A percentile compares a stretch with the other conserved stretches of the same genome.
These are phyloP conservation scores for Taurulus bubalis DNA, from an alignment of 2,113 vertebrate species.

Conservation along the genomic window DNA sequence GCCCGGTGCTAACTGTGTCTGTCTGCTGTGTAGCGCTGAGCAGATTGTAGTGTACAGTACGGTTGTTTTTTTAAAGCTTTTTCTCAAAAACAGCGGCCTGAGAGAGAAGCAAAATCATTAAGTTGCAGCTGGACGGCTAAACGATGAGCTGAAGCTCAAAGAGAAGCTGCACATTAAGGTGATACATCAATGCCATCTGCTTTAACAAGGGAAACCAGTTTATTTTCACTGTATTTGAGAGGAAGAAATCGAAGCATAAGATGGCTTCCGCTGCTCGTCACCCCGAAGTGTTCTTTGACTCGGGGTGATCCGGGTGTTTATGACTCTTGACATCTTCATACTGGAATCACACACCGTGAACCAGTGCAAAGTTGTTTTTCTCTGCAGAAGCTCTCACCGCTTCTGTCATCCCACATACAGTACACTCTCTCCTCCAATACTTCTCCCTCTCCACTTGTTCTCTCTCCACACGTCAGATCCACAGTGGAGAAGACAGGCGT, in stretches of 20 bases:
- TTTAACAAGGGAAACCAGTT: not conserved
- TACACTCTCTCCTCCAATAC: constrained; percentile 23
- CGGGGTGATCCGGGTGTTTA: constrained; percentile 17
- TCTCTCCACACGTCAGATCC: constrained; percentile 41
- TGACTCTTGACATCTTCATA: constrained; percentile 53
- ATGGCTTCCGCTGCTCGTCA: not conserved
- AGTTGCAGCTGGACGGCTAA: not conserved
- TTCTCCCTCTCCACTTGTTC: constrained; percentile 33
- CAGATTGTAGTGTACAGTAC: too few relatives aligned
- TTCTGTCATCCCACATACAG: constrained; percentile 13
- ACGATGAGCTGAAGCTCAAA: not conserved
- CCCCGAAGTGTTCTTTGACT: not conserved
- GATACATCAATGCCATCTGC: not conserved
- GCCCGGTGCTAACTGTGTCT: too few relatives aligned
- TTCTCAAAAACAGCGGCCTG: not conserved
- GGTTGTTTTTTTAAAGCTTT: not conserved
- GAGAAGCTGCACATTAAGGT: not conserved
- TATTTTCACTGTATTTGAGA: constrained; percentile 4
- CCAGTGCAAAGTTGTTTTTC: constrained; percentile 35
- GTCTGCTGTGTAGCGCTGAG: too few relatives aligned
- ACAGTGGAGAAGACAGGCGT: constrained; percentile 42
- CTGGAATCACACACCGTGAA: constrained; percentile 36
- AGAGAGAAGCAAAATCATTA: too few relatives aligned
- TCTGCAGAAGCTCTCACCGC: constrained; percentile 36
- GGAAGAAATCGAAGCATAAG: constrained; percentile 15